Evolutionary conservation across 2,113 vertebrate genomes (phyloP).

Genomic region (Platanista minor): DNA sequence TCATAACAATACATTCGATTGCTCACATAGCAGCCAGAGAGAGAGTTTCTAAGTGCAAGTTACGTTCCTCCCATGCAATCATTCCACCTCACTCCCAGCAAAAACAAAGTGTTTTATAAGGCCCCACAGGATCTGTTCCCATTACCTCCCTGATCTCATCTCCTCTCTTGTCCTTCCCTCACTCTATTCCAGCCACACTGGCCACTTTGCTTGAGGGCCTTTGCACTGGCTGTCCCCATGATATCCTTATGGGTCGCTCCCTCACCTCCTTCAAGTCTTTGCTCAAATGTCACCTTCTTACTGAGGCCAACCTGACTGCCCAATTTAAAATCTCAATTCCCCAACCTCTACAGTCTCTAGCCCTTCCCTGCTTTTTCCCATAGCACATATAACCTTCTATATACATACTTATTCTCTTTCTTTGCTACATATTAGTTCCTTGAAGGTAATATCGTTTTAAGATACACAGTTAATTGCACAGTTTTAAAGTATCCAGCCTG

Average conservation of each 20-base stretch:
- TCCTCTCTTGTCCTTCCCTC: background rate
- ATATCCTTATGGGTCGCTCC: background rate
- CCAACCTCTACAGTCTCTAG: background rate
- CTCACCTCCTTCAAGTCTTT: background rate
- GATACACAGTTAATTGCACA: background rate
- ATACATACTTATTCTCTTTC: background rate
- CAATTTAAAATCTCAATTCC: background rate
- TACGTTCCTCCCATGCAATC: background rate
- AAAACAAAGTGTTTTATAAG: background rate
- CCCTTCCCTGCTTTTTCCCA: slow-evolving; percentile 35
- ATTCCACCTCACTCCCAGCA: background rate
- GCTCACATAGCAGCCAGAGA: background rate
- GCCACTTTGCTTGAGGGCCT: background rate
- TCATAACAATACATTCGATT: background rate
- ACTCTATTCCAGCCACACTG: background rate
- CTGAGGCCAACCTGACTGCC: background rate
- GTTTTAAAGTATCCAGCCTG: background rate
- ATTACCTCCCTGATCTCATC: background rate
- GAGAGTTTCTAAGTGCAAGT: background rate
- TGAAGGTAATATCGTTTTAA: background rate
- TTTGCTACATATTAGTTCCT: background rate
- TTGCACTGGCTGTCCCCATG: background rate
- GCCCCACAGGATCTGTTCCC: background rate
- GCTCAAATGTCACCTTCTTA: background rate
- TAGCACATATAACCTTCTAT: background rate